Evolutionary conservation across 2,113 vertebrate species (phyloP).

Genomic region (Illadopsis cleaveri): DNA sequence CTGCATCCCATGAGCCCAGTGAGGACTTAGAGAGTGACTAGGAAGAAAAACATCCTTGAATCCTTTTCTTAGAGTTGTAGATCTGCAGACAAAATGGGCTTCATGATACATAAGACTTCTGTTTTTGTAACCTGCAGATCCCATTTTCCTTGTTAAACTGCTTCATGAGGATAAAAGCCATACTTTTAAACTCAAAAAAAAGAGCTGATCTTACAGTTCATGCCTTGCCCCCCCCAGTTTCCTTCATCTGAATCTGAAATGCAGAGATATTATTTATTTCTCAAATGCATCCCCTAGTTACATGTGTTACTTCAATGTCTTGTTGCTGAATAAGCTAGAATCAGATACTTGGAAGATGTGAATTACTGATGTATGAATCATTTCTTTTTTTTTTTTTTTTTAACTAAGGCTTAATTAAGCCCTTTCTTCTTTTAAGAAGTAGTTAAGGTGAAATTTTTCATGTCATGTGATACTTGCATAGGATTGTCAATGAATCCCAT

Average conservation of each 20-base stretch:
- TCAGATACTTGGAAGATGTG: background rate
- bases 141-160: background rate
- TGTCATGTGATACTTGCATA: background rate
- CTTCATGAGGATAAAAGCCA: background rate
- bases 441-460: background rate
- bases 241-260: background rate
- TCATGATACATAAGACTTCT: fast-evolving
- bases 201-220: background rate
- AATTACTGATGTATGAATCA: background rate
- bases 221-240: background rate
- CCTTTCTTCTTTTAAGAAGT: background rate
- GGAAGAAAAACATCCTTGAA: background rate
- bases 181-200: background rate
- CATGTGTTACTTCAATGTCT: background rate
- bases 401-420: background rate
- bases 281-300: background rate
- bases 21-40: background rate
- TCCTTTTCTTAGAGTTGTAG: background rate
- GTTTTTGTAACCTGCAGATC: background rate
- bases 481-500: background rate
- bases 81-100: background rate
- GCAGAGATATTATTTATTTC: background rate
- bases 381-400: background rate
- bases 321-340: background rate
- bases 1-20: background rate